A percentile compares a stretch with the other conserved stretches of the same genome.
These are phyloP conservation scores for Kradibia gibbosae DNA, from an alignment of 1,140 invertebrate genomes.

Conservation along the genomic window DNA sequence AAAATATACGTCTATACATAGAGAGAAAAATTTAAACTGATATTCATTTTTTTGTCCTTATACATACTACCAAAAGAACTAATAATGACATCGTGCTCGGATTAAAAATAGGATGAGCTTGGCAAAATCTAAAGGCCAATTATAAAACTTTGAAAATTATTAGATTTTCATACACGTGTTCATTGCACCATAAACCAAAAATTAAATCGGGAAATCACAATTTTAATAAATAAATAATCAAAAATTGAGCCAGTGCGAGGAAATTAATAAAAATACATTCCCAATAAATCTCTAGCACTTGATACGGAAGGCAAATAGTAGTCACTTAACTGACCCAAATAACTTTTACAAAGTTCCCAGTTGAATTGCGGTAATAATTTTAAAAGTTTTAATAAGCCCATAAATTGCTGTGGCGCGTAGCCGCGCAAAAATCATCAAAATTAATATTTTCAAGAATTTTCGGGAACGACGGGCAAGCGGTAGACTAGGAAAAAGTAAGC, in stretches of 20 bases:
- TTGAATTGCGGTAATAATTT: background rate
- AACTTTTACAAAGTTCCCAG: background rate
- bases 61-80: background rate
- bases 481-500: background rate
- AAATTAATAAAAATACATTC: background rate
- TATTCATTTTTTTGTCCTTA: background rate
- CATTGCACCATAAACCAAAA: background rate
- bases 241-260: background rate
- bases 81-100: background rate
- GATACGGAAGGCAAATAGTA: background rate
- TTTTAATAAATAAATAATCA: background rate
- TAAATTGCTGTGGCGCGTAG: background rate
- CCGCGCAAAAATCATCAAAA: background rate
- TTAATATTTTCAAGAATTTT: constrained; percentile 3
- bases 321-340: constrained; percentile 20
- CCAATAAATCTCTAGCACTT: background rate
- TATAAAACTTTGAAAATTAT: background rate
- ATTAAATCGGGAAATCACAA: background rate
- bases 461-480: background rate
- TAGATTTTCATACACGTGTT: background rate
- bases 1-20: background rate
- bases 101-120: background rate
- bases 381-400: constrained; percentile 17
- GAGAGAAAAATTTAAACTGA: background rate
- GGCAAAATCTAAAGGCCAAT: background rate